Evolutionary conservation across 2,797 vertebrate genomes (phyloP).

Genomic region (Anabacerthia variegaticeps): DNA sequence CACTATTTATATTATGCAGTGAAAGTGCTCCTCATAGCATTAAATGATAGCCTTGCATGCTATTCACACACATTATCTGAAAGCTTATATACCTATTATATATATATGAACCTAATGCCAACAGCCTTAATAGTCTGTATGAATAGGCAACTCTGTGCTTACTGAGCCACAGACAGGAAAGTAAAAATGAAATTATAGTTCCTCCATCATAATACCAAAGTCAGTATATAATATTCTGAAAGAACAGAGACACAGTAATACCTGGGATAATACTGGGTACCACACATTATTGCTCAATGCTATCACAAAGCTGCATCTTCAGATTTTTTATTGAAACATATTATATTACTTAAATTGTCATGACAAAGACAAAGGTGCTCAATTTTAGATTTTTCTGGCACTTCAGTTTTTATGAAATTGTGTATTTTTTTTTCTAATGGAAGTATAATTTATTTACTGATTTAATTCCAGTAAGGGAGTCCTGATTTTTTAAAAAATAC

Average conservation of each 20-base stretch:
- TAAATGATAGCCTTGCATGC: not conserved
- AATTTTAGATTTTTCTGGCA: slow-evolving; percentile 38
- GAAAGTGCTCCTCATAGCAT: slow-evolving; percentile 15
- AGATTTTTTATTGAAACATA: slow-evolving; percentile 48
- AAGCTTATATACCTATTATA: slow-evolving; percentile 44
- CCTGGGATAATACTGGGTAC: slow-evolving; percentile 6
- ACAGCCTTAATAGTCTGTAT: slow-evolving; percentile 30
- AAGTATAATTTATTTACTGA: slow-evolving; percentile 18
- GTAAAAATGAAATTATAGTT: slow-evolving; percentile 43
- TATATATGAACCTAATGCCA: slow-evolving; percentile 41
- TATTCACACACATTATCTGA: slow-evolving; percentile 27
- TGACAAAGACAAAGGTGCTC: slow-evolving; percentile 56
- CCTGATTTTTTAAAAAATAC: not conserved
- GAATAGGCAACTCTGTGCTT: slow-evolving; percentile 30
- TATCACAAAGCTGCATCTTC: slow-evolving; percentile 37
- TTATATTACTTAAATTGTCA: slow-evolving; percentile 22
- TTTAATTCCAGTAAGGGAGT: slow-evolving; percentile 22
- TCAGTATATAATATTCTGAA: slow-evolving; percentile 12
- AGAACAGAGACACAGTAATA: slow-evolving; percentile 36
- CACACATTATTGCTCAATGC: slow-evolving; percentile 12
- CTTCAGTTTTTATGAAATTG: slow-evolving; percentile 29
- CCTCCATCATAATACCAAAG: not conserved
- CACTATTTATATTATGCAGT: not conserved
- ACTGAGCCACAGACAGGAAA: slow-evolving; percentile 29
- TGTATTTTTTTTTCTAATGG: not conserved